Percentiles rank a stretch among this genome's conserved stretches.
Evolutionary conservation across 2,113 vertebrate species (phyloP).

Genomic region (Lasiurus cinereus): DNA sequence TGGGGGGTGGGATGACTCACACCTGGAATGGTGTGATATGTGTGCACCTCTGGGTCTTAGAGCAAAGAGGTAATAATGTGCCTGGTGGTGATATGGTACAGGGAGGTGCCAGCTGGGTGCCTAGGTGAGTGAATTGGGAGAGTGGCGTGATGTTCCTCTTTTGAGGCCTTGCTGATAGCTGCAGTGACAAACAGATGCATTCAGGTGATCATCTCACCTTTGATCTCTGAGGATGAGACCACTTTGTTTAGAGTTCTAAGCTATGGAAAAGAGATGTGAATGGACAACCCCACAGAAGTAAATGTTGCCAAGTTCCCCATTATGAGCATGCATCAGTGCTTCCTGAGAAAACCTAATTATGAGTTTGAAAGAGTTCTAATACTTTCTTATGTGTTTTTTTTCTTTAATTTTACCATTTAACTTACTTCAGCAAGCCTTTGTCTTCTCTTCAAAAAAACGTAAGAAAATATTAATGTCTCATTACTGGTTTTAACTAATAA

Average conservation of each 20-base stretch:
- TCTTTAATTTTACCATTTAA: conserved; percentile 30
- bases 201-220: background rate
- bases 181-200: background rate
- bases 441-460: conserved; percentile 38
- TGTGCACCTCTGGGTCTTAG: background rate
- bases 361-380: conserved; percentile 38
- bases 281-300: background rate
- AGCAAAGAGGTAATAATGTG: background rate
- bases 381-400: background rate
- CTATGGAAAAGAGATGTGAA: background rate
- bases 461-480: conserved; percentile 7
- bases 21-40: background rate
- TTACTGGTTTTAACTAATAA: conserved; percentile 24
- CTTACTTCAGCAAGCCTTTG: conserved; percentile 53
- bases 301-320: background rate
- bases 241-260: background rate
- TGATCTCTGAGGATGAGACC: background rate
- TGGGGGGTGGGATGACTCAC: too few species aligned
- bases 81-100: too few species aligned
- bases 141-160: background rate
- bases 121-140: accelerated
- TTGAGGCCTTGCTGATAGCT: background rate
- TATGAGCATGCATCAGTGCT: conserved; percentile 11
- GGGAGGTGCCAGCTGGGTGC: background rate
- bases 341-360: conserved; percentile 41